Conservation (phyloP, 2,888 invertebrate species). For the Drosophila mulleri region DNA sequence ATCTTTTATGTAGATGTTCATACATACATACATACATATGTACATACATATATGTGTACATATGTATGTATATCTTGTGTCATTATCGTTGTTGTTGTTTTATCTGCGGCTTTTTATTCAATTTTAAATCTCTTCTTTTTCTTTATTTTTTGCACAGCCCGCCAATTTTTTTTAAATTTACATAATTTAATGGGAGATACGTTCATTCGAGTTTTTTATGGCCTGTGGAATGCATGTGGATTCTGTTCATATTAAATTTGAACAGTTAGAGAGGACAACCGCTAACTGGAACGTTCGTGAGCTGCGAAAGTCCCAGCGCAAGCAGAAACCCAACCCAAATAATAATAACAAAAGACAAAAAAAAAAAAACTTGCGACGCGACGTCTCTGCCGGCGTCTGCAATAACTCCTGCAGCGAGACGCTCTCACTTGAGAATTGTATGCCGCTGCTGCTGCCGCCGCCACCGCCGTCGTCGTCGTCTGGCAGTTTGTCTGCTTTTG, state of each 20-base stretch:
- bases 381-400: conserved; percentile 28
- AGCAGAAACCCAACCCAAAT: conserved; percentile 43
- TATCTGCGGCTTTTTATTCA: conserved; percentile 49
- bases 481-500: conserved; percentile 75
- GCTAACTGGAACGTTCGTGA: conserved; percentile 30
- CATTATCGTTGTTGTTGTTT: conserved; percentile 23
- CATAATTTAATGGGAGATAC: conserved; percentile 62
- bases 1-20: conserved; percentile 17
- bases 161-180: conserved; percentile 53
- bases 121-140: conserved; percentile 24
- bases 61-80: not conserved
- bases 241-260: not conserved
- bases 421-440: conserved; percentile 53
- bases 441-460: conserved; percentile 5
- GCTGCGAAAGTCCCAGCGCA: conserved; percentile 50
- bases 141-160: conserved; percentile 30
- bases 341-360: not conserved
- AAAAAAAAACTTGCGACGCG: conserved; percentile 23
- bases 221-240: conserved; percentile 45
- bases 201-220: conserved; percentile 14
- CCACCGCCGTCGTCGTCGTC: conserved; percentile 23
- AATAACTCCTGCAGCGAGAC: conserved; percentile 54
- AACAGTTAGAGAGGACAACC: conserved; percentile 7
- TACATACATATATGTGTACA: not conserved
- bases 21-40: not conserved